Base-by-base conservation (phyloP, 1,140 invertebrate genomes). In the Drosophila biarmipes region DNA sequence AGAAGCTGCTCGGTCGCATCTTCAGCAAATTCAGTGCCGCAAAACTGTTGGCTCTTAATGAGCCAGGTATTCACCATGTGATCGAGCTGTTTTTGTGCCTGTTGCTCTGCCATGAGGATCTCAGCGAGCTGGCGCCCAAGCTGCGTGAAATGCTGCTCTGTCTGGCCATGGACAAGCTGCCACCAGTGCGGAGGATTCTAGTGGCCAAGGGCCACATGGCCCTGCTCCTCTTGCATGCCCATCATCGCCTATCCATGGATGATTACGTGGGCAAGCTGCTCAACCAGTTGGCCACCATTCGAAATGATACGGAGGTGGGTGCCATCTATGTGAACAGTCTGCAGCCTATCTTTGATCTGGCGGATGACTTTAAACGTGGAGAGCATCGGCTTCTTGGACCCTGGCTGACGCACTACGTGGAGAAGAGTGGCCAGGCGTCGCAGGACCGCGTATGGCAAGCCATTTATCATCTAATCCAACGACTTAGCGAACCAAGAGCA, bases 181-280 rank as follows among this genome's bases (percentile, higher is more conserved):
- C 73, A 4, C 58, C 73, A 6, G 63, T 57, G 6, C 76, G 81
- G 1, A 85, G 90, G 10, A 17, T 62, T n/a, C 48, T 80, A 17
- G 66, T 84, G 7, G 78, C 82, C 57, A 92, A 91, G 55, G 91
- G 91, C 0, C 91, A 92, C 38, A 87, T 92, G 77, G 90, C 90
- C 0, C 3, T 92, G 27, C 51, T 91, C 0, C 72, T 92, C 6
- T 46, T 92, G 15, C 91, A 87, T 27, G 76, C 78, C 0, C 73
- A 91, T 17, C 69, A 79, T 21, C 58, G 64, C 0, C 66, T 75
- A 6, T 40, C 81, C 6, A 45, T 91, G 24, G 71, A 67, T 2
- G 78, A 91, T 6, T 92, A 92, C 40, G 52, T 91, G n/a, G 52
- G 6, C 8, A 91, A 92, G 71, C 52, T 92, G 11, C 27, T 92